These are phyloP conservation scores for Mormyrus hasselquistii DNA, from an alignment of 2,797 vertebrate genomes.

Conservation along the genomic window DNA sequence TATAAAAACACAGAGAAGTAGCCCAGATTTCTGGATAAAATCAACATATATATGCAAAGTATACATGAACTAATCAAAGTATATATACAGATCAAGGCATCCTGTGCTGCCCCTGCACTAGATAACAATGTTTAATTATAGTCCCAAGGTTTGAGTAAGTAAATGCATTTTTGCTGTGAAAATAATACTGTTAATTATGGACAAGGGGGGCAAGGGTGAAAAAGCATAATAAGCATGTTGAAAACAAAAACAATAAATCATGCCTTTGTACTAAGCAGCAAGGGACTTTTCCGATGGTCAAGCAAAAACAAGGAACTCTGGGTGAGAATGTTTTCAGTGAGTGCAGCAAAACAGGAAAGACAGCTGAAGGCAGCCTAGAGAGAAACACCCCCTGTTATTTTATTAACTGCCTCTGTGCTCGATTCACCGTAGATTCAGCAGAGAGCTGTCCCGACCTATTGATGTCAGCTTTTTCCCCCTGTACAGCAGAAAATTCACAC, in stretches of 20 bases:
- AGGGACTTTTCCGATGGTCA: not conserved
- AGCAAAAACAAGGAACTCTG: not conserved
- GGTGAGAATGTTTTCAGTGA: not conserved
- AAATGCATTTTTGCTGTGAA: not conserved
- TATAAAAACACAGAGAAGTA: not conserved
- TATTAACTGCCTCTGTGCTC: not conserved
- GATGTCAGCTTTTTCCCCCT: not conserved
- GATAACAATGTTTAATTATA: not conserved
- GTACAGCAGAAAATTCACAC: slow-evolving; percentile 8
- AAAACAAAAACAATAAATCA: slow-evolving; percentile 1
- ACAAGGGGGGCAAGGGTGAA: not conserved
- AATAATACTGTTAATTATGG: slow-evolving; percentile 2
- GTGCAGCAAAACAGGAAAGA: slow-evolving; percentile 7
- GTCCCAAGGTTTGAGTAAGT: not conserved
- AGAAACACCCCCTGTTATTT: slow-evolving; percentile 9
- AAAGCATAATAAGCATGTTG: not conserved
- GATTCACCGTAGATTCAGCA: not conserved
- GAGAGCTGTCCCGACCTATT: not conserved
- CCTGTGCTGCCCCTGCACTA: not conserved
- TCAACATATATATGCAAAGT: not conserved
- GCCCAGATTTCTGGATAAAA: not conserved
- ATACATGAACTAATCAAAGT: not conserved
- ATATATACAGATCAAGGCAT: not conserved
- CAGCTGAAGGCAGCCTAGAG: not conserved
- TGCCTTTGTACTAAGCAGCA: not conserved